These are phyloP conservation scores for Apis laboriosa DNA, from an alignment of 1,140 invertebrate genomes.

Conservation along the genomic window DNA sequence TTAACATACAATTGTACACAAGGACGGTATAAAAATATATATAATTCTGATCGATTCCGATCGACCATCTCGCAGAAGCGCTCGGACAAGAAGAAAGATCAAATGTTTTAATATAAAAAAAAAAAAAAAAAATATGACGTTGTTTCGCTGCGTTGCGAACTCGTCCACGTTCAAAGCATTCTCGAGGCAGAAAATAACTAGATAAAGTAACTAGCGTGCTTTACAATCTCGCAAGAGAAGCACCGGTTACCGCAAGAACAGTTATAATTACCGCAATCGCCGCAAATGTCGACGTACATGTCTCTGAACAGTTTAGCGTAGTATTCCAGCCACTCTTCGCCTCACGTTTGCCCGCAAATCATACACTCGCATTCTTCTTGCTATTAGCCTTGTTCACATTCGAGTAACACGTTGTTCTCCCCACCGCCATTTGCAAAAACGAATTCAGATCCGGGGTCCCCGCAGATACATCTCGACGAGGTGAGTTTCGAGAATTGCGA, in stretches of 20 bases:
- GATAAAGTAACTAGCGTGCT: not conserved
- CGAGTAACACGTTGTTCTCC: not conserved
- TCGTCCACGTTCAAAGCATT: not conserved
- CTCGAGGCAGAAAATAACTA: not conserved
- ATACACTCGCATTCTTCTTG: not conserved
- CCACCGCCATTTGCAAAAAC: not conserved
- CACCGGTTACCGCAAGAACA: not conserved
- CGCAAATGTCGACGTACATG: not conserved
- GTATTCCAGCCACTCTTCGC: not conserved
- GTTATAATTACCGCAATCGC: slow-evolving; percentile 1
- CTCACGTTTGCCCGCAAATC: not conserved
- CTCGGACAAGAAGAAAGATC: not conserved
- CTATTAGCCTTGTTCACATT: not conserved
- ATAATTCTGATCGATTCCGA: too few species aligned
- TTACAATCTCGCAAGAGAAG: not conserved
- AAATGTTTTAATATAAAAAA: too few species aligned
- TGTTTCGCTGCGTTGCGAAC: too few species aligned
- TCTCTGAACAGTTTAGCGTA: not conserved
- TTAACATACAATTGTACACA: too few species aligned
- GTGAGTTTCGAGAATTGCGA: too few species aligned
- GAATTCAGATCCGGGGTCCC: not conserved
- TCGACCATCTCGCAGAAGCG: too few species aligned
- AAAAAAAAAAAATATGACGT: not conserved
- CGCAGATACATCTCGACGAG: not conserved
- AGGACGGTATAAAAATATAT: too few species aligned